Evolutionary conservation across 1,140 invertebrate genomes (phyloP).

Genomic region (Neodiprion lecontei): DNA sequence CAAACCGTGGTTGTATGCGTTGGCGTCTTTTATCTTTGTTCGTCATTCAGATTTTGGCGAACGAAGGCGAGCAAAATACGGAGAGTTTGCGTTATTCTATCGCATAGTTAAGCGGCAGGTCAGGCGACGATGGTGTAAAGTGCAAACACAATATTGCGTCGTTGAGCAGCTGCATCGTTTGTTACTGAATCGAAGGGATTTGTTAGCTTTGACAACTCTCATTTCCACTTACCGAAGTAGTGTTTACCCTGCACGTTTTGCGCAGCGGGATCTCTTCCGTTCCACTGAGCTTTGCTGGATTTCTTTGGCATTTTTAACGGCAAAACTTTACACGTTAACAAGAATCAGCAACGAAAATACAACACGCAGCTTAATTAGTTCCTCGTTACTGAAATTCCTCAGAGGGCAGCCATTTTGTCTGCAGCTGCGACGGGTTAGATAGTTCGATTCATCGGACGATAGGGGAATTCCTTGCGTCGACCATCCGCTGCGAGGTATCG

Average conservation of each 20-base stretch:
- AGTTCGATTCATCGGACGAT: too few relatives aligned
- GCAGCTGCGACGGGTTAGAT: too few relatives aligned
- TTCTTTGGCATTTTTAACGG: constrained; percentile 37
- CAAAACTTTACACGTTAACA: neutral
- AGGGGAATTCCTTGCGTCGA: too few relatives aligned
- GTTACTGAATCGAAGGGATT: neutral
- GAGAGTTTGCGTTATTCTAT: neutral
- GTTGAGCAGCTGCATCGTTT: neutral
- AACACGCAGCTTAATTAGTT: too few relatives aligned
- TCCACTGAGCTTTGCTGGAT: constrained; percentile 30
- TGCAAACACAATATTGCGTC: neutral
- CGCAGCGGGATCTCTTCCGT: constrained; percentile 20
- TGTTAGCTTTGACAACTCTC: neutral
- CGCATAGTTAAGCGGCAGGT: neutral
- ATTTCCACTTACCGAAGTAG: constrained; percentile 35
- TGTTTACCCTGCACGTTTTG: constrained; percentile 30
- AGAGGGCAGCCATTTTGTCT: too few relatives aligned
- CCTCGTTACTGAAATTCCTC: too few relatives aligned
- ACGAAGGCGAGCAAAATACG: neutral
- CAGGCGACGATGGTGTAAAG: neutral
- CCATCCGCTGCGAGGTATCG: too few relatives aligned
- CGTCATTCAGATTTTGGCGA: neutral
- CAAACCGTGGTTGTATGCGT: too few relatives aligned
- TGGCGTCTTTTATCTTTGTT: too few relatives aligned
- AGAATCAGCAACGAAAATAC: too few relatives aligned